phyloP scores from a whole-genome alignment of 2,797 vertebrate genomes.

The Falco concolor region DNA sequence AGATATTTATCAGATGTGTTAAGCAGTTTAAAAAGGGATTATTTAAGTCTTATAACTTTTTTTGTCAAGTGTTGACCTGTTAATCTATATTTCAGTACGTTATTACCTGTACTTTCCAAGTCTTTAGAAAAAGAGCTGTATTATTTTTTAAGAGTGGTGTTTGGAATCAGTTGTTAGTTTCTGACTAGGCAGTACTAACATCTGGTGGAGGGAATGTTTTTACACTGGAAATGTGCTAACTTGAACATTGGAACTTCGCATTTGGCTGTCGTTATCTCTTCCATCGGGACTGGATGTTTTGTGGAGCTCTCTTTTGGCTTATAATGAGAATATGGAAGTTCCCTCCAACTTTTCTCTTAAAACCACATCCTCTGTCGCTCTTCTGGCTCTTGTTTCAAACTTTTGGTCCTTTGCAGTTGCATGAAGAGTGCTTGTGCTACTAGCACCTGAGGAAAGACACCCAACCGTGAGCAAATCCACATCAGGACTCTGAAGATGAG shows the following conservation, averaged over 20 bases:
- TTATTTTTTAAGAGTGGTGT: background rate
- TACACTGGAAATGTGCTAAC: constrained; percentile 28
- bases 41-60: constrained; percentile 15
- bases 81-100: background rate
- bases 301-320: background rate
- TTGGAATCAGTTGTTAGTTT: background rate
- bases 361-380: background rate
- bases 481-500: constrained; percentile 4
- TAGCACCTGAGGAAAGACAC: background rate
- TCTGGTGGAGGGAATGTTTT: background rate
- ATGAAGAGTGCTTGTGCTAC: background rate
- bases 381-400: background rate
- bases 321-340: background rate
- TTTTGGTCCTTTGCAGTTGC: constrained; percentile 8
- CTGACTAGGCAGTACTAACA: constrained; percentile 2
- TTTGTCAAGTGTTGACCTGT: constrained; percentile 6
- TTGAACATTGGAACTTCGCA: constrained; percentile 20
- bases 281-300: background rate
- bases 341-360: background rate
- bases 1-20: constrained; percentile 17
- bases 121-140: background rate
- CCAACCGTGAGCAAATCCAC: background rate
- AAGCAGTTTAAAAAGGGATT: constrained; percentile 55
- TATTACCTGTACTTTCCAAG: background rate
- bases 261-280: background rate